Base-by-base conservation (phyloP, 1,140 invertebrate species). In the Pseudomyrmex gracilis region DNA sequence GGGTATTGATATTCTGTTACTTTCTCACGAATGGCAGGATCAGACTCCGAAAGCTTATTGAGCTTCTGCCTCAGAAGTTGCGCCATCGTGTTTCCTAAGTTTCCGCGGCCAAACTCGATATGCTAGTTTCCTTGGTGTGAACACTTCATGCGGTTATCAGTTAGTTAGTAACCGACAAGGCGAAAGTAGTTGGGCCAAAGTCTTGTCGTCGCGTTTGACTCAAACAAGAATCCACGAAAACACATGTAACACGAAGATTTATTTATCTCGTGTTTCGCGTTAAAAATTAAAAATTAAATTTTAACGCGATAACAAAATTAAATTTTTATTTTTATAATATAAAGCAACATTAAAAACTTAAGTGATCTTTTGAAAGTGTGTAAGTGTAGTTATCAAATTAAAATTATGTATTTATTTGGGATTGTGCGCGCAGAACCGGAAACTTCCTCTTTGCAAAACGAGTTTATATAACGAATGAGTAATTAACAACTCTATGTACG, bases 91-190 rank as follows among this genome's bases (percentile, higher is more conserved):
- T 80, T 71, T 47, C 0, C 20, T 22, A 71, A 87, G 74, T 87
- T 87, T 74, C 34, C 68, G 73, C 63, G 45, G 22, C n/a, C 55
- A 68, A 70, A 61, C 60, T 84, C 73, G 82, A 87, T 87, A 87
- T 61, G 61, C 53, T 53, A 61, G 57, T 61, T 87, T 84, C 55
- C 85, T 71, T 55, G 5, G 67, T 43, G 15, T n/a, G 2, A 82
- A 82, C 12, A 12, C n/a, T 60, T 85, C 58, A 45, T 17, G 58
- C 53, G 45, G 57, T 73, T 87, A 84, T 87, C 85, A 84, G 85
- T 87, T 87, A 76, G 71, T 76, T 87, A 77, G 61, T 67, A 84
- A 84, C 57, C 83, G 80, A 61, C 61, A 58, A 58, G 80, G 64
- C 73, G 2, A 43, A 80, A 84, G 17, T 61, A 64, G 13, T 80